Base-by-base conservation (phyloP, 1,140 invertebrate genomes). In the Lepidurus arcticus region DNA sequence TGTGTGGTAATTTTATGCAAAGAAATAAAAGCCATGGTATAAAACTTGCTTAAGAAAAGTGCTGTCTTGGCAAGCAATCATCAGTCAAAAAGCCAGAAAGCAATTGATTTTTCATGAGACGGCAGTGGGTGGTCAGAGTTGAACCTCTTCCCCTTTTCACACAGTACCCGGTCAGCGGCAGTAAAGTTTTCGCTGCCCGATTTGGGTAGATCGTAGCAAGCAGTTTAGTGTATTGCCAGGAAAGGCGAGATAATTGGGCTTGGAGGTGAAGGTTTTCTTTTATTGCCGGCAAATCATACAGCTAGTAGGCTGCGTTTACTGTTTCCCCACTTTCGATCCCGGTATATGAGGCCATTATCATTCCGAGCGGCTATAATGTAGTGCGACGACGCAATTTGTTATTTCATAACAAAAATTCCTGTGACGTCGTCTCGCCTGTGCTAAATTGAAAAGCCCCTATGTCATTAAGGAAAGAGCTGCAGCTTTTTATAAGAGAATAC, bases 101-200 rank as follows among this genome's bases (percentile, higher is more conserved):
- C 53, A 65, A 65, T 65, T 65, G 53, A 65, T 65, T 65, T 65
- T 65, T 65, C 53, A 65, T 65, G 53, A 65, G 53, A 65, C 53
- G 53, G 53, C 53, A 65, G 53, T 65, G 53, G 53, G 53, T 65
- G 53, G 53, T 21, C 53, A 21, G 9, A n/a, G 53, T 13, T 65
- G 53, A 65, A 65, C 53, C 13, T 65, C 53, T 65, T 65, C n/a
- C 53, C 53, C 53, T 65, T 65, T 65, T 65, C 34, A 34, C 34
- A 34, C 34, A 34, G 34, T 34, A 34, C 34, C 2, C 34, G 34
- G 34, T 34, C 34, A 34, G 34, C 34, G 34, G 34, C 34, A 34
- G 34, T 7, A n/a, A 65, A 13, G 3, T 21, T 65, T 21, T 65
- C 45, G 21, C 21, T 13, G 53, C 9, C 53, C 53, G 53, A n/a